Percentiles rank a stretch among this genome's conserved stretches.
Evolutionary conservation across 2,113 vertebrate genomes (phyloP).

Genomic region (Oxyura jamaicensis): DNA sequence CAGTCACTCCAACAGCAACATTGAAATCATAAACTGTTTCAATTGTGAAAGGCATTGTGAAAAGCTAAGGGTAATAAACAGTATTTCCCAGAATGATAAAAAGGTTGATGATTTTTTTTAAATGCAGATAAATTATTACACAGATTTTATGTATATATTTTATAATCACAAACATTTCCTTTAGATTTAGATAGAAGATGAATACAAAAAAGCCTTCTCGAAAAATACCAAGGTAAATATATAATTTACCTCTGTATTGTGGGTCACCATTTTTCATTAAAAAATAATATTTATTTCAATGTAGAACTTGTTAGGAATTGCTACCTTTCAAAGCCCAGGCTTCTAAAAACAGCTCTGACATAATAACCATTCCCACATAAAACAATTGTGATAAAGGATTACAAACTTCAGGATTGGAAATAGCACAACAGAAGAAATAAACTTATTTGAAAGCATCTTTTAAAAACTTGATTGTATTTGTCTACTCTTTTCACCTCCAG

Average conservation of each 20-base stretch:
- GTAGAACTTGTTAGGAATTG: not conserved
- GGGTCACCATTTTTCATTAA: not conserved
- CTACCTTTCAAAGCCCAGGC: not conserved
- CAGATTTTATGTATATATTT: not conserved
- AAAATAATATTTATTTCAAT: not conserved
- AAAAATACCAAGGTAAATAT: not conserved
- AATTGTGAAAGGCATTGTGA: not conserved
- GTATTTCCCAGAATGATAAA: not conserved
- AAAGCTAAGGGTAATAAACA: not conserved
- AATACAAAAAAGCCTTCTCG: not conserved
- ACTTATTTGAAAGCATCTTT: not conserved
- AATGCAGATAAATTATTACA: not conserved
- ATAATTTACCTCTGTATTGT: not conserved
- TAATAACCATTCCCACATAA: not conserved
- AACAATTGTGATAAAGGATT: not conserved
- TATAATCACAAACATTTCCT: not conserved
- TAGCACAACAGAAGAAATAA: not conserved
- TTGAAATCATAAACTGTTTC: not conserved
- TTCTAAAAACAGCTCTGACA: not conserved
- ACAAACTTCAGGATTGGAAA: not conserved
- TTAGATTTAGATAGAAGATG: not conserved
- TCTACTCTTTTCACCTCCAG: not conserved
- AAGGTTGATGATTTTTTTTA: not conserved
- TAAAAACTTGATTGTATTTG: not conserved
- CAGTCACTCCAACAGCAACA: slow-evolving; percentile 37